Evolutionary conservation across 1,140 invertebrate species (phyloP).

Genomic region (Sycobia sp.): DNA sequence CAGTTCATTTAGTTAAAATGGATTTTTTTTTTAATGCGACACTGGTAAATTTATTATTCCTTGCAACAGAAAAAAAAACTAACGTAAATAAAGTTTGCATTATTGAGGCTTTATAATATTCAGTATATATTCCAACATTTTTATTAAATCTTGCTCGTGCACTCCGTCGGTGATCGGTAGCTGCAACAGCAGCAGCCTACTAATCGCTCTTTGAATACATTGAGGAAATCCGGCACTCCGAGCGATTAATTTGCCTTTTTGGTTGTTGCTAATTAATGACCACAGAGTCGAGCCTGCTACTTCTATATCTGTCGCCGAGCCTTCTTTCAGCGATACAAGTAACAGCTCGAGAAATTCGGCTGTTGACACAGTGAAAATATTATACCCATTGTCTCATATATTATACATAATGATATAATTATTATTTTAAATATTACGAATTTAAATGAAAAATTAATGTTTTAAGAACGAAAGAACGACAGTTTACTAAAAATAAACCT

Average conservation of each 20-base stretch:
- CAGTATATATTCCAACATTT: conserved; percentile 50
- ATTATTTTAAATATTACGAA: no score
- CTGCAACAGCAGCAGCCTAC: conserved; percentile 43
- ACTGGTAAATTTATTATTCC: no score
- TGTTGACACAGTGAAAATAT: conserved; percentile 29
- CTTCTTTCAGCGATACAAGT: conserved; percentile 46
- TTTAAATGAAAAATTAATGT: no score
- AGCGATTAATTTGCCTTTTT: conserved; percentile 54
- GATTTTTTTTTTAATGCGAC: no score
- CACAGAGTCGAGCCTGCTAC: conserved; percentile 50
- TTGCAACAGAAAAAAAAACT: no score
- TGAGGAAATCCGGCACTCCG: conserved; percentile 50
- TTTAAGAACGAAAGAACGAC: no score
- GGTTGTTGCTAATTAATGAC: conserved; percentile 55
- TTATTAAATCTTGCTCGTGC: conserved; percentile 46
- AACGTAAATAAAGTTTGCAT: neutral
- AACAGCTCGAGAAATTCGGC: conserved; percentile 54
- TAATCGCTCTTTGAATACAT: conserved; percentile 49
- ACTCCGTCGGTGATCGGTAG: conserved; percentile 20
- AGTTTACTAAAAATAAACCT: no score
- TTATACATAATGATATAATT: neutral
- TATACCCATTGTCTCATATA: neutral
- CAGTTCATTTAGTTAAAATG: neutral
- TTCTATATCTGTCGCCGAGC: conserved; percentile 46
- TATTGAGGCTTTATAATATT: conserved; percentile 41